phyloP scores from a whole-genome alignment of 2,888 invertebrate genomes.

The Gordius sp. region DNA sequence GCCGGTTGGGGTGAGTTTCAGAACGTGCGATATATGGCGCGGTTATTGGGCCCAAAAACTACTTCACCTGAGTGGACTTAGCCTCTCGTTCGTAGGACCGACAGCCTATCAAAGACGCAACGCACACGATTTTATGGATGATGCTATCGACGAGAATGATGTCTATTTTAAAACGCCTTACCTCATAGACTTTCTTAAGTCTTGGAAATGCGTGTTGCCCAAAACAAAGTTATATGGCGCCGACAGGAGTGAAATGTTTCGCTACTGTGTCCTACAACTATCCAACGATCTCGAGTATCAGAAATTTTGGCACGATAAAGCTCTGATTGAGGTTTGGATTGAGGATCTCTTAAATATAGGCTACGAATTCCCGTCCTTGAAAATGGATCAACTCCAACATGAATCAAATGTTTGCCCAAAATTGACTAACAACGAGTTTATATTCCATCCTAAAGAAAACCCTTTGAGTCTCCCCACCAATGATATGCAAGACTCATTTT shows the following conservation, averaged over 20 bases:
- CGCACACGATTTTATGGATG: conserved; percentile 21
- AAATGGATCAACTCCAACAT: no score
- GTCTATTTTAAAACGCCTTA: conserved; percentile 21
- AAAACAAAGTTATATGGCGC: neutral
- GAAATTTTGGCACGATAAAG: neutral
- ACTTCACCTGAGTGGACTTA: conserved; percentile 22
- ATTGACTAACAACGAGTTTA: no score
- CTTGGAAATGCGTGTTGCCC: conserved; percentile 11
- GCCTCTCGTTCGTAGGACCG: conserved; percentile 21
- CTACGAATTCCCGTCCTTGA: neutral
- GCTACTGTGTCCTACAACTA: neutral
- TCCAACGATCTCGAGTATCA: neutral
- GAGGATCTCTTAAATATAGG: neutral
- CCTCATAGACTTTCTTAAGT: neutral
- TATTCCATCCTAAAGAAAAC: no score
- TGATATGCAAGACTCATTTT: no score
- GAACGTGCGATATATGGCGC: conserved; percentile 24
- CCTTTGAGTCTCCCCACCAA: no score
- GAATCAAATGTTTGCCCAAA: no score
- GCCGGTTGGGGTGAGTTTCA: conserved; percentile 22
- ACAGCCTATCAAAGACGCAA: conserved; percentile 21
- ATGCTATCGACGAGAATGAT: conserved; percentile 21
- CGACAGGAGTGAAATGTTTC: neutral
- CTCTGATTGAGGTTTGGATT: neutral
- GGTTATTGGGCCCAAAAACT: conserved; percentile 24